These are phyloP conservation scores for Aplysia californica DNA, from an alignment of 1,140 invertebrate species.

Conservation along the genomic window DNA sequence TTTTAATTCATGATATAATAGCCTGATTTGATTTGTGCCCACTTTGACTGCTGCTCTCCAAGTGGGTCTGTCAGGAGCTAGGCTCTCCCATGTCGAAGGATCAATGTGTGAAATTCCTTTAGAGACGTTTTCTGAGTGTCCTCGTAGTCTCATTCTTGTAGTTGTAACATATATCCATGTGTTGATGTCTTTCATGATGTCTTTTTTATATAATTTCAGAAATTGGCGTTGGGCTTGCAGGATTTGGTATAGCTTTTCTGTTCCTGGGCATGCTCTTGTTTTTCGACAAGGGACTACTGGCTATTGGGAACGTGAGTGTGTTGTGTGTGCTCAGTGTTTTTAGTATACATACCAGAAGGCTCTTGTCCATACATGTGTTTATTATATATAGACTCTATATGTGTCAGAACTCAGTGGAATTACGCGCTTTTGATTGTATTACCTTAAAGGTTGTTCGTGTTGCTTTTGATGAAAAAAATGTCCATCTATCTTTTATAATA, in stretches of 20 bases:
- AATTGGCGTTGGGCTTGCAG: constrained; percentile 96
- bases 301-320: constrained; percentile 95
- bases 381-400: too few species aligned
- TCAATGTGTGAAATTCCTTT: not conserved
- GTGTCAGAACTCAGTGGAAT: too few species aligned
- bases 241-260: constrained; percentile 95
- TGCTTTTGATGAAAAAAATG: too few species aligned
- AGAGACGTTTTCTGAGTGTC: not conserved
- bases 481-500: too few species aligned
- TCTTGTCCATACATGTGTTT: too few species aligned
- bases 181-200: not conserved
- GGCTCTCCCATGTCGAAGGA: not conserved
- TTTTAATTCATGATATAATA: too few species aligned
- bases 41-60: too few species aligned
- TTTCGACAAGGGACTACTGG: constrained; percentile 97
- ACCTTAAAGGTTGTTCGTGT: too few species aligned
- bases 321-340: not conserved
- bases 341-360: too few species aligned
- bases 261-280: constrained; percentile 94
- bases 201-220: constrained; percentile 72
- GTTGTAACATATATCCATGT: not conserved
- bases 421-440: too few species aligned
- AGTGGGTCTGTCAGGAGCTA: not conserved
- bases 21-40: too few species aligned
- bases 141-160: not conserved